Conservation (phyloP, 64 coral and sea anemone species). For the Montipora cactus region DNA sequence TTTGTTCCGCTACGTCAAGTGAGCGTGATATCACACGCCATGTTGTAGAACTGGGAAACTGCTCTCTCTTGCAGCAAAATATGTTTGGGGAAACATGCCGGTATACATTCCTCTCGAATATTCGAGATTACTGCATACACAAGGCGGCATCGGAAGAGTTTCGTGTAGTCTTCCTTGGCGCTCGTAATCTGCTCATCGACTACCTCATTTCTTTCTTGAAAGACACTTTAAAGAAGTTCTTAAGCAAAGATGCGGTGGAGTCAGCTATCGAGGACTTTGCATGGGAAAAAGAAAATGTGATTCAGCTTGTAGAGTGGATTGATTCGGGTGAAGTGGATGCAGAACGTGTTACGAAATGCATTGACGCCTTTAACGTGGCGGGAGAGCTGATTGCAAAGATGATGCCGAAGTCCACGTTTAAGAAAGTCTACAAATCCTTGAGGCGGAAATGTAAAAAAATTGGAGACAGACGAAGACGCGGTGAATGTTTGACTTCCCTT, state of each 20-base stretch:
- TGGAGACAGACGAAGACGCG: not conserved
- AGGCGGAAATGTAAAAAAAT: not conserved
- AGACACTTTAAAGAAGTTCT: conserved; percentile 21
- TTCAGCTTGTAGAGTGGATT: conserved; percentile 41
- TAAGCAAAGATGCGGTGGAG: conserved; percentile 22
- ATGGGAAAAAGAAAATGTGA: conserved; percentile 37
- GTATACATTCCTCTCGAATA: not conserved
- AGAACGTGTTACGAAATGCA: not conserved
- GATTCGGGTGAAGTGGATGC: not conserved
- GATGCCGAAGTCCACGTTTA: conserved; percentile 22
- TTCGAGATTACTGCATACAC: conserved; percentile 1
- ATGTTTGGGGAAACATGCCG: not conserved
- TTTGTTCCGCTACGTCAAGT: not conserved
- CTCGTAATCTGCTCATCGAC: not conserved
- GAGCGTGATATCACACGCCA: not conserved
- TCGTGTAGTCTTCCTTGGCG: not conserved
- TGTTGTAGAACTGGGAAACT: not conserved
- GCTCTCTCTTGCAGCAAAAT: not conserved
- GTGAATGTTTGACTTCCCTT: conserved; percentile 51
- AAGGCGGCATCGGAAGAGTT: not conserved
- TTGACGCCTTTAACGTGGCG: conserved; percentile 59
- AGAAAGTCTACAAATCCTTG: not conserved
- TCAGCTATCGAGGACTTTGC: conserved; percentile 44
- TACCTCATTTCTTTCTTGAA: conserved; percentile 43
- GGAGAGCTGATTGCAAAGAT: conserved; percentile 65